Base-by-base conservation (phyloP, 2,113 vertebrate species). In the Leucosticte australis region DNA sequence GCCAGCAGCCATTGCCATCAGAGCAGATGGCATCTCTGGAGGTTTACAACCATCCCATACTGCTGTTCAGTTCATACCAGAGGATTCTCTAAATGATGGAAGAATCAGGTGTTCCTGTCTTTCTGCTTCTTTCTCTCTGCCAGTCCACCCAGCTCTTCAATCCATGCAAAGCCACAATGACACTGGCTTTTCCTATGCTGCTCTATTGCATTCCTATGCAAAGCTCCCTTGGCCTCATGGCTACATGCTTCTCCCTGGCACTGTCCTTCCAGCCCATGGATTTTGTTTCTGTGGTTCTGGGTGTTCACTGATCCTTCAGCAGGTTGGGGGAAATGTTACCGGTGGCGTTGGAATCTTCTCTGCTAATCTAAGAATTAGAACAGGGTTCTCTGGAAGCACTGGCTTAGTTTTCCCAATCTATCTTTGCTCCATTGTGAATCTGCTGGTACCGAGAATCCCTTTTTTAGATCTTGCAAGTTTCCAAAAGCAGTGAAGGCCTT, bases 11-110 rank as follows among this genome's bases (percentile, higher is more conserved):
- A 57, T 20, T 62, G 41, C 62, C 31, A 33, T 56, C n/a, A 16
- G 33, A 89, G 65, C 78, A 91, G 84, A 79, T 82, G 70, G 65
- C 49, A 60, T 71, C 53, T 94, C 82, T 87, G 52, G 65, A 87
- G 62, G 17, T 85, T 95, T 76, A 44, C 11, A 91, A 37, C 17
- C 15, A 76, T 33, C 31, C 57, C 74, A 37, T 79, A 52, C 56
- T 79, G 57, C 65, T 73, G 28, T 68, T 91, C 52, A 53, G 46
- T 37, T 94, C 75, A 62, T 42, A 64, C 17, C 75, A 90, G 67
- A 88, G 57, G 41, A 76, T 53, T 76, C 67, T 64, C 76, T 76
- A 65, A 69, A 62, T 50, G 46, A 62, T 22, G 4, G 33, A 80
- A 65, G 28, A 86, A 62, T 57, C 10, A 31, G 20, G 41, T 15